These are phyloP conservation scores for Melitaea athalia DNA, from an alignment of 2,888 invertebrate genomes.

Conservation along the genomic window DNA sequence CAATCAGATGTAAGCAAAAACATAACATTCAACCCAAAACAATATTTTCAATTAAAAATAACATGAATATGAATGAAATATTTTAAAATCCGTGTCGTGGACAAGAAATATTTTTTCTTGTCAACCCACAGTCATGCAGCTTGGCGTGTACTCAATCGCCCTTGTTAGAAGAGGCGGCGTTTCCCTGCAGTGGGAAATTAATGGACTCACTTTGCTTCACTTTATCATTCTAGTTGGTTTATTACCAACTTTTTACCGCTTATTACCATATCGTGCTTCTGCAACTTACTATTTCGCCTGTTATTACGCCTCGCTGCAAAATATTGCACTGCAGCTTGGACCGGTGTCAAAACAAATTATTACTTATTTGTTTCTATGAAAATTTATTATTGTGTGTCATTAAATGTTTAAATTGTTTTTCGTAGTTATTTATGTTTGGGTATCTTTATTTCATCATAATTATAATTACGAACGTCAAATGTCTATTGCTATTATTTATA, in stretches of 20 bases:
- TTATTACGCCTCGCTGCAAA: slow-evolving; percentile 34
- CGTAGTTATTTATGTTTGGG: neutral
- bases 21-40: neutral
- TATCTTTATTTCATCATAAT: neutral
- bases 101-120: slow-evolving; percentile 28
- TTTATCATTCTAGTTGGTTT: slow-evolving; percentile 58
- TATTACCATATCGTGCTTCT: slow-evolving; percentile 42
- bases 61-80: slow-evolving; percentile 24
- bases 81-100: slow-evolving; percentile 12
- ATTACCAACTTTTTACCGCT: slow-evolving; percentile 41
- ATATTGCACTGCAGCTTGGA: slow-evolving; percentile 39
- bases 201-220: slow-evolving; percentile 36
- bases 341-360: slow-evolving; percentile 34
- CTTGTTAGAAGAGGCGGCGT: slow-evolving; percentile 34
- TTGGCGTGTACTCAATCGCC: slow-evolving; percentile 33
- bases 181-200: slow-evolving; percentile 33
- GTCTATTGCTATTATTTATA: too few relatives aligned
- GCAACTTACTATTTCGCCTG: slow-evolving; percentile 29
- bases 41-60: slow-evolving; percentile 17
- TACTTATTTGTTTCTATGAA: slow-evolving; percentile 29
- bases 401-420: neutral
- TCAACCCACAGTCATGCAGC: slow-evolving; percentile 30
- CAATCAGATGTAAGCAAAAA: neutral
- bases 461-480: neutral
- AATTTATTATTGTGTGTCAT: slow-evolving; percentile 22